Percentiles rank a stretch among this genome's conserved stretches.
phyloP scores from a whole-genome alignment of 1,140 invertebrate species.

The Drepana arcuata region DNA sequence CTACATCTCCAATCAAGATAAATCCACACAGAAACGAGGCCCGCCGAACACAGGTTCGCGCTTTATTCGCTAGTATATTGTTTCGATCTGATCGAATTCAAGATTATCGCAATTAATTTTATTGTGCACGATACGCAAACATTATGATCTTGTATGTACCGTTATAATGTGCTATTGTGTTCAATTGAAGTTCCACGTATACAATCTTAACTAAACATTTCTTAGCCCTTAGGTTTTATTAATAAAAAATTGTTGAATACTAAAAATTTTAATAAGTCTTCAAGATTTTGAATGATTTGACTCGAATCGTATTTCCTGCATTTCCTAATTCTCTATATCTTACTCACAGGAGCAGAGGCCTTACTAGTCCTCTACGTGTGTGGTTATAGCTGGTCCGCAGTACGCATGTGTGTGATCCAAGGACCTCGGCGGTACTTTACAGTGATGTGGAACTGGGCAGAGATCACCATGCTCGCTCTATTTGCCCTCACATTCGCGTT shows the following conservation, averaged over 20 bases:
- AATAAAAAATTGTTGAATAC: too few relatives aligned
- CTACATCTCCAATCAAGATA: conserved; percentile 72
- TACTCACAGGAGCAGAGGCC: conserved; percentile 18
- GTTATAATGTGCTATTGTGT: too few relatives aligned
- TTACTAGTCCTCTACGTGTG: conserved; percentile 25
- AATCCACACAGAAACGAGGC: conserved; percentile 66
- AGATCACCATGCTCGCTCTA: conserved; percentile 53
- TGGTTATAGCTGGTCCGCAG: conserved; percentile 47
- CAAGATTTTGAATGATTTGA: too few relatives aligned
- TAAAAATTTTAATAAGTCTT: too few relatives aligned
- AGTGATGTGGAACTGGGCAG: conserved; percentile 69
- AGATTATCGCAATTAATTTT: conserved; percentile 21
- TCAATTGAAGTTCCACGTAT: too few relatives aligned
- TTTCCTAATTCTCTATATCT: background rate
- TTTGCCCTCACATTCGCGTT: conserved; percentile 60
- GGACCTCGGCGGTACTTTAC: conserved; percentile 68
- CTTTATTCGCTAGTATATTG: conserved; percentile 17
- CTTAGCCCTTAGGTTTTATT: too few relatives aligned
- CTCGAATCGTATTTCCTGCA: too few relatives aligned
- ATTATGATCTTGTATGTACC: too few relatives aligned
- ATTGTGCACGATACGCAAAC: conserved; percentile 6
- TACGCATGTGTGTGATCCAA: conserved; percentile 69
- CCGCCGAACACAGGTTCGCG: conserved; percentile 66
- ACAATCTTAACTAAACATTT: too few relatives aligned
- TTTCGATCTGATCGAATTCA: conserved; percentile 17